Base-by-base conservation (phyloP, 1,140 invertebrate species). In the Drosophila pachea region DNA sequence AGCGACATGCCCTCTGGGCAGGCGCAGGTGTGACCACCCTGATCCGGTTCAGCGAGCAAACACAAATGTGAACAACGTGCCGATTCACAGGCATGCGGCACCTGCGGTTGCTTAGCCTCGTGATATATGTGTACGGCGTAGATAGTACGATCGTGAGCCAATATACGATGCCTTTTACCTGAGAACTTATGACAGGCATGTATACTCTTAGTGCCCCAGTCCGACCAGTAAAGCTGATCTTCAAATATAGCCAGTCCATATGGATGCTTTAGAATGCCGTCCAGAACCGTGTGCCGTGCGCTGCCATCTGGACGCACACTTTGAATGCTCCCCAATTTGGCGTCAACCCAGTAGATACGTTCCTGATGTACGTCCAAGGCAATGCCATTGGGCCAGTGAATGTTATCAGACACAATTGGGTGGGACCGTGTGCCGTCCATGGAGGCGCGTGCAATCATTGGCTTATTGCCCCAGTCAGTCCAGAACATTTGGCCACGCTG, bases 201-300 rank as follows among this genome's bases (percentile, higher is more conserved):
- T 31, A 95, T 91, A 12, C 92, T 92, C 68, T 92, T 91, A 0
- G 92, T 92, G 0, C 89, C 88, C 92, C 94, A 95, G 84, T 98
- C 96, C 47, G 94, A 96, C 95, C 97, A 98, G 82, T 94, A 98
- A 0, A 98, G 78, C 8, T 90, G 92, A 89, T 97, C 94, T 89
- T 97, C 97, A 88, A 97, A 98, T 4, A 98, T 92, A 0, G 94
- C 92, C 49, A 99, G 90, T 0, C 95, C 93, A 87, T 95, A 96
- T 0, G 97, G 96, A 90, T 96, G 94, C 70, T 93, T 92, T 5
- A 93, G 90, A 1, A 92, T 88, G 3, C 90, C 90, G 12, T 91
- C 87, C 4, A 94, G 78, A 29, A 94, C 88, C 55, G 92, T 92
- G 71, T 91, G 90, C 47, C 95, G 90, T 88, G 94, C 93, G 2